Conservation (phyloP, 2,888 invertebrate species). For the Luffia ferchaultella region DNA sequence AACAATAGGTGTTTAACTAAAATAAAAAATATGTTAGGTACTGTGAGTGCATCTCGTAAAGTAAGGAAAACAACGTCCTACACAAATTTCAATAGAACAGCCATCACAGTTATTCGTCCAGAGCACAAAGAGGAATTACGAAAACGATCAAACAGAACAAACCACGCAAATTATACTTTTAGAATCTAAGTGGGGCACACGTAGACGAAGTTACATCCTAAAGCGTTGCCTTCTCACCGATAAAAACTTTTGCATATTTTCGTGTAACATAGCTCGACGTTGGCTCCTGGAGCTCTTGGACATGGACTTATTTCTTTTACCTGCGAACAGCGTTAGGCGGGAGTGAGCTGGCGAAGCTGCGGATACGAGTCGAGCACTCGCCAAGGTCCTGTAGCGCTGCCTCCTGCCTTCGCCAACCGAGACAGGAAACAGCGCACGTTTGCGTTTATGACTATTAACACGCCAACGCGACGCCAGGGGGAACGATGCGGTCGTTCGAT, state of each 20-base stretch:
- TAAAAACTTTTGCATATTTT: slow-evolving; percentile 93
- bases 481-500: neutral
- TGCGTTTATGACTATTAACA: neutral
- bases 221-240: slow-evolving; percentile 76
- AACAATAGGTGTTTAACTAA: too few species aligned
- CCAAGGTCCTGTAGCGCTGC: neutral
- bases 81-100: slow-evolving; percentile 27
- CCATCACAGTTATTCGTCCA: slow-evolving; percentile 47
- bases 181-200: neutral
- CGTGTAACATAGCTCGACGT: slow-evolving; percentile 88
- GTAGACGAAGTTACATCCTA: neutral
- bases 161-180: neutral
- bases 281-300: slow-evolving; percentile 74
- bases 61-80: neutral
- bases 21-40: neutral
- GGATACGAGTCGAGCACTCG: slow-evolving; percentile 11
- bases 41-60: neutral
- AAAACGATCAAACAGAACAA: slow-evolving; percentile 21
- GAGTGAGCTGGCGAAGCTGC: slow-evolving; percentile 27
- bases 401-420: neutral
- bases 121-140: slow-evolving; percentile 42
- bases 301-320: slow-evolving; percentile 72
- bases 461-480: neutral
- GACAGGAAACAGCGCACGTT: neutral
- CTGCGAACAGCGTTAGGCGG: slow-evolving; percentile 59